Evolutionary conservation across 2,797 vertebrate genomes (phyloP).

Genomic region (Argentina silus): DNA sequence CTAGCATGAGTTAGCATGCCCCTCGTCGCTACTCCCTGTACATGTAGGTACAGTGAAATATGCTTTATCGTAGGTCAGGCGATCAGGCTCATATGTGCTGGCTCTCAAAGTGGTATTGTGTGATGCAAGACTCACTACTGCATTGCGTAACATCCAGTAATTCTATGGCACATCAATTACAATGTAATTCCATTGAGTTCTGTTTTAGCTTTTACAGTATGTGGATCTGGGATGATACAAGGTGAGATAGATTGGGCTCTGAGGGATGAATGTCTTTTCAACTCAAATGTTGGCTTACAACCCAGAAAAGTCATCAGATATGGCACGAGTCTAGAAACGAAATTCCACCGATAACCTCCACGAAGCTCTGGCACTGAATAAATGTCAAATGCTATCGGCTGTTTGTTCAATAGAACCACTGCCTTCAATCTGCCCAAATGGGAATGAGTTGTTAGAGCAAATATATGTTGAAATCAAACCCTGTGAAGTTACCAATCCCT

Average conservation of each 20-base stretch:
- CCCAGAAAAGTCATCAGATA: constrained; percentile 76
- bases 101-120: too few relatives aligned
- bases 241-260: constrained; percentile 40
- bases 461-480: constrained; percentile 52
- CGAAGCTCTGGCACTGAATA: constrained; percentile 76
- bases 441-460: constrained; percentile 62
- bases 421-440: constrained; percentile 67
- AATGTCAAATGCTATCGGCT: constrained; percentile 81
- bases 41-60: too few relatives aligned
- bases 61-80: too few relatives aligned
- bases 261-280: constrained; percentile 66
- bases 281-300: constrained; percentile 73
- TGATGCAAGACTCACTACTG: too few relatives aligned
- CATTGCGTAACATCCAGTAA: too few relatives aligned
- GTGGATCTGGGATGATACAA: too few relatives aligned
- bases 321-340: constrained; percentile 71
- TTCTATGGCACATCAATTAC: too few relatives aligned
- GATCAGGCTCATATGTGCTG: too few relatives aligned
- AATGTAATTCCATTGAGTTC: too few relatives aligned
- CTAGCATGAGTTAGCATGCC: too few relatives aligned
- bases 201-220: too few relatives aligned
- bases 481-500: constrained; percentile 37
- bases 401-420: constrained; percentile 73
- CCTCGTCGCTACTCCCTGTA: too few relatives aligned
- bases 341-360: constrained; percentile 79